Evolutionary conservation across 35 echinoderm and acorn worm genomes (phyloP), one percentile per base, ranked within the genome.

Genomic region (Chiridota heheva): DNA sequence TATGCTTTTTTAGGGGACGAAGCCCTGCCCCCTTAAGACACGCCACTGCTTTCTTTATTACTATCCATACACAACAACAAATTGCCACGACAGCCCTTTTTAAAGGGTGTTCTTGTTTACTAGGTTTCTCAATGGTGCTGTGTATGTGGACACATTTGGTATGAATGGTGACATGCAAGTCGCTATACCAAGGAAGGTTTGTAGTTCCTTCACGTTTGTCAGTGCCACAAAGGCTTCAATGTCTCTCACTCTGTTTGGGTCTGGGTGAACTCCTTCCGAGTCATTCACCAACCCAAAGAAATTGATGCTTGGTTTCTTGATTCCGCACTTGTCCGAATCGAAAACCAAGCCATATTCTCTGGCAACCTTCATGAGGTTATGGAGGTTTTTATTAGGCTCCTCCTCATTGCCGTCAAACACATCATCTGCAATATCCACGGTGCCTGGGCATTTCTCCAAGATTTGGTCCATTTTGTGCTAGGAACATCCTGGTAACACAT

Each of bases 281-380:
- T 81, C 62, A 36, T 88, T 81, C 35, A 57, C 20, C 20, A 56
- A 81, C 7, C 87, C 68, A 85, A 84, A 90, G 33, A 84, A 90
- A 27, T 84, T 85, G 10, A 88, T 81, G 32, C 36, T 25, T 15
- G 25, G 18, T 16, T 26, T 51, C 58, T 80, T 80, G 41, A 80
- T 80, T 8, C 44, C 58, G 39, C 84, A 86, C 53, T 86, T 86
- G 10, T 86, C 44, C 22, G 20, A 2, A 38, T 86, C 78, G 48
- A 86, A 86, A 16, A 78, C 60, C 1, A 86, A 39, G 15, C 63
- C 63, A 34, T 71, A 22, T 71, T 41, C 42, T 44, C 64, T 69
- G 17, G 81, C 81, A 42, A 18, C 42, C 12, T 77, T 33, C 18
- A 90, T n/a, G 5, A 86, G 49, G 1, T 35, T 36, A n/a, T 42